Conservation (phyloP, 2,113 vertebrate species). For the Myodes glareolus region DNA sequence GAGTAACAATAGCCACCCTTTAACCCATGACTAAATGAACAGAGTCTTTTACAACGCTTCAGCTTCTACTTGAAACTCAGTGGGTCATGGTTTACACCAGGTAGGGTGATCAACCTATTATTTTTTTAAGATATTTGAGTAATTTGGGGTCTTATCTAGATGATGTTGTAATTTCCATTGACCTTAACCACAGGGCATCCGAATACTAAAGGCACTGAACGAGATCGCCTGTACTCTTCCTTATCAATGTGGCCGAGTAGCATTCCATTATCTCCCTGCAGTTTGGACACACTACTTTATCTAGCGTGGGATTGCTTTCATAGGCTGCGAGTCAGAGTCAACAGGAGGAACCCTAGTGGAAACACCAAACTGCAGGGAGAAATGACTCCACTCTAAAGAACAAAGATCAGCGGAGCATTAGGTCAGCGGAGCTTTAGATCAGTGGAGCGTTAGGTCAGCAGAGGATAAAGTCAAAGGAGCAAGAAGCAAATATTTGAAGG, state of each 20-base stretch:
- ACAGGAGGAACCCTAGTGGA: not conserved
- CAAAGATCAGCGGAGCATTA: not conserved
- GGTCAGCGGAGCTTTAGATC: not conserved
- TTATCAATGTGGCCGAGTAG: rapidly evolving
- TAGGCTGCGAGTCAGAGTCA: not conserved
- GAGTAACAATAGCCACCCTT: not conserved
- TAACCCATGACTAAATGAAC: not conserved
- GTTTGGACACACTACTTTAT: not conserved
- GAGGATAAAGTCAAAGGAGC: not conserved
- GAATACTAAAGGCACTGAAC: not conserved
- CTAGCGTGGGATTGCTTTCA: not conserved
- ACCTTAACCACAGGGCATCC: not conserved
- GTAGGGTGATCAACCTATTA: not conserved
- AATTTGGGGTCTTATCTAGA: not conserved
- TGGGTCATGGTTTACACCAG: not conserved
- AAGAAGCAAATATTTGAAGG: conserved; percentile 3
- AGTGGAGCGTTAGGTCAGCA: not conserved
- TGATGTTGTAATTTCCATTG: not conserved
- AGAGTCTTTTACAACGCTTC: not conserved
- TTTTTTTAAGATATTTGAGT: not conserved
- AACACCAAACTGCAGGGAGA: not conserved
- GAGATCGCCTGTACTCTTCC: not conserved
- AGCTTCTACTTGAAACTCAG: not conserved
- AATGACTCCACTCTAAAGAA: not conserved
- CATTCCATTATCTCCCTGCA: not conserved